phyloP scores from a whole-genome alignment of 1,140 invertebrate species.

The Euwallacea similis region DNA sequence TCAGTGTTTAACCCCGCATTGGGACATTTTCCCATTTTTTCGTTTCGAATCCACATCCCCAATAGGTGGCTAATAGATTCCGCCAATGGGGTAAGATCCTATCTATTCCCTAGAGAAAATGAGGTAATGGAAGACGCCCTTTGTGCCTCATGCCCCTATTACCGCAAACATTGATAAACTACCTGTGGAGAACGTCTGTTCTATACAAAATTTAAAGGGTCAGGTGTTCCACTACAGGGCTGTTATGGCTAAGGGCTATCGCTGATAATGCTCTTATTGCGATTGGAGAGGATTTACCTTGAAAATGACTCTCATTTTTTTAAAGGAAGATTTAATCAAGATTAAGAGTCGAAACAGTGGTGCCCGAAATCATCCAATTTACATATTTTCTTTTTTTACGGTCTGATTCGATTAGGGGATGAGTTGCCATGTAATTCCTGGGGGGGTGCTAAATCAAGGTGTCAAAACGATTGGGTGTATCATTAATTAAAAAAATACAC shows the following conservation, averaged over 20 bases:
- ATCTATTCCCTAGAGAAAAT: neutral
- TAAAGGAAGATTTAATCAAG: too few species aligned
- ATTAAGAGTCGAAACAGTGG: too few species aligned
- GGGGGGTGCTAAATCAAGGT: slow-evolving; percentile 22
- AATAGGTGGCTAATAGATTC: slow-evolving; percentile 1
- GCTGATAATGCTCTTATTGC: too few species aligned
- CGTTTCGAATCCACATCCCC: neutral
- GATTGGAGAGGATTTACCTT: too few species aligned
- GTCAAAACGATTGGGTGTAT: slow-evolving; percentile 21
- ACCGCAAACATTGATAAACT: slow-evolving; percentile 10
- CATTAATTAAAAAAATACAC: slow-evolving; percentile 20
- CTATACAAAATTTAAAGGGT: too few species aligned
- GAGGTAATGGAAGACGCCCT: slow-evolving; percentile 1
- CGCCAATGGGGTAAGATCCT: slow-evolving; percentile 2
- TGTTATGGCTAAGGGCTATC: too few species aligned
- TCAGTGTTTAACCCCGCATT: too few species aligned
- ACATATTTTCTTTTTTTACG: slow-evolving; percentile 9
- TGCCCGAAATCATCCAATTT: neutral
- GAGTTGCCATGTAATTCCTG: slow-evolving; percentile 15
- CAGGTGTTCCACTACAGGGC: too few species aligned
- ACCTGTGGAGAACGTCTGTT: neutral
- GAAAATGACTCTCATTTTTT: too few species aligned
- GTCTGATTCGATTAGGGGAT: slow-evolving; percentile 22
- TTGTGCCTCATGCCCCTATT: neutral
- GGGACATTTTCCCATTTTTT: too few species aligned